Evolutionary conservation across 2,888 invertebrate genomes (phyloP), one percentile per base, ranked within the genome.

Genomic region (Prenolepis imparis): DNA sequence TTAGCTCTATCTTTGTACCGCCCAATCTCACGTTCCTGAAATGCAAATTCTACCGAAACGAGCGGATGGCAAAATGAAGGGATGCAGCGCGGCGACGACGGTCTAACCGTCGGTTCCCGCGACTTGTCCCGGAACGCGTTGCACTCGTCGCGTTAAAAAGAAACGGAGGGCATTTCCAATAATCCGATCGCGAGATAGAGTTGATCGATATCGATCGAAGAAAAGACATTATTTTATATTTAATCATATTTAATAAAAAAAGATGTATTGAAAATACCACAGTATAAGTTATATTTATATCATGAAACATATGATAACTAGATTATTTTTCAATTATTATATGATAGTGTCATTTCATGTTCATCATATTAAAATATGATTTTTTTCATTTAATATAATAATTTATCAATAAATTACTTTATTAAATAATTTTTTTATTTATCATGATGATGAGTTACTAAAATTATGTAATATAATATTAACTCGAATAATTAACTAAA

Each of bases 11-110:
- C 88, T 91, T 89, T 90, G 90, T 89, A 88, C 91, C 92, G 89
- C 90, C 91, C 90, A 91, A 93, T 93, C 90, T 91, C 88, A 87
- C 91, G 91, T 91, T 92, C 90, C 90, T 88, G 86, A 88, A 90
- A 93, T 93, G 93, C 93, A 93, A 93, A 93, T 93, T 92, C 91
- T 86, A 87, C 87, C 89, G 91, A 93, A 93, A 92, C 91, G 89
- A 92, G 91, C 90, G 90, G 92, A 92, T 88, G 86, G 89, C 87
- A 68, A 90, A 91, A 91, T 91, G 88, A 92, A 89, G 91, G 92
- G 89, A 70, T 83, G 68, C 78, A 59, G 39, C 48, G 48, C 48
- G 28, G 36, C 57, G 66, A 70, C 73, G 78, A 68, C 74, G 59
- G 72, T 64, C 86, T 89, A 88, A 91, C 89, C 84, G 90, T 87